Base-by-base conservation (phyloP, 2,113 vertebrate genomes). In the Mastomys coucha region DNA sequence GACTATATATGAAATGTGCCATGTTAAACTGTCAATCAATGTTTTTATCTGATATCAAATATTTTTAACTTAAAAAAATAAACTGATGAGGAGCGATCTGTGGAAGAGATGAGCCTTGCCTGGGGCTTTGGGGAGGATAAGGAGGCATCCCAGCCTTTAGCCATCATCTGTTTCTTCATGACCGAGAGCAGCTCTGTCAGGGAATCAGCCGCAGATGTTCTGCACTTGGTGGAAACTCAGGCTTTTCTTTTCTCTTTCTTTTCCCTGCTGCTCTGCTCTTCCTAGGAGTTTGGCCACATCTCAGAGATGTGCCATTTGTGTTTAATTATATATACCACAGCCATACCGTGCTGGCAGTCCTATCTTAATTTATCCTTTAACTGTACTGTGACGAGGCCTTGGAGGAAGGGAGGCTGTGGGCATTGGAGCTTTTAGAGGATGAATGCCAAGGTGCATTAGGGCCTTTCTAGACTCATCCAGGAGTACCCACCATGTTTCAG, bases 121-220 rank as follows among this genome's bases (percentile, higher is more conserved):
- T 93, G 88, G 88, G 97, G 90, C 51, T 95, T 97, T 96, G 75
- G 28, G 91, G 78, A 98, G 96, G 93, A 92, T 97, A 97, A 98
- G 96, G 96, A 94, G 97, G 98, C 92, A 96, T 94, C 97, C 94
- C 65, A 76, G 92, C 96, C 97, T 93, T 97, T 96, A 97, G 70
- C 90, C 78, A 33, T 97, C 92, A 97, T 97, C 98, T 97, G 45
- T 93, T 97, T 98, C 95, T 81, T 24, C 88, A 93, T 97, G 95
- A 97, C 97, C 95, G 80, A 93, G 93, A 97, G 76, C 56, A 91
- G 87, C 42, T 89, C 96, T 96, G 75, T 95, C 95, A 90, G 92
- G 81, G 84, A 53, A 19, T 42, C 82, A 94, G 76, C 63, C 96
- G 95, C 75, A 70, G 56, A 91, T 97, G 20, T 96, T 97, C 88